phyloP scores from a whole-genome alignment of 2,113 vertebrate species.

The Megaleporinus macrocephalus region DNA sequence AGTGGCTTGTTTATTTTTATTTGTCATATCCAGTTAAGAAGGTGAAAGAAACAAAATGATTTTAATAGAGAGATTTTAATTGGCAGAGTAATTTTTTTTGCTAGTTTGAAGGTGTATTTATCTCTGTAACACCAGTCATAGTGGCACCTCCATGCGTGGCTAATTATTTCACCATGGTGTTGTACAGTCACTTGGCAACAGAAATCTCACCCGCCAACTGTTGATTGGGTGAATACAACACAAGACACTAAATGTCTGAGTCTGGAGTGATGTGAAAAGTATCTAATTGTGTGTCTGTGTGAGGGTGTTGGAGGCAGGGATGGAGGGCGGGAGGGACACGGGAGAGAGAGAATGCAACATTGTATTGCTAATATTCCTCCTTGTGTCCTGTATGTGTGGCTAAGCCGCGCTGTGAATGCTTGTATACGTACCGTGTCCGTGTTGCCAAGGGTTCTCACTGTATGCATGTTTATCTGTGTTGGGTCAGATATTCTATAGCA shows the following conservation, averaged over 20 bases:
- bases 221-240: constrained; percentile 35
- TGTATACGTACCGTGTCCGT: not conserved
- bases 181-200: constrained; percentile 44
- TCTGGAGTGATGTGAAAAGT: not conserved
- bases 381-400: not conserved
- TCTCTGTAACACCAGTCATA: constrained; percentile 15
- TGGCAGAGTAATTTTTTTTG: constrained; percentile 14
- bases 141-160: constrained; percentile 22
- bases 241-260: constrained; percentile 19
- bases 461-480: not conserved
- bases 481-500: constrained; percentile 3
- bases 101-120: constrained; percentile 31
- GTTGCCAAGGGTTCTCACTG: not conserved
- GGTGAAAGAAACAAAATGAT: constrained; percentile 3
- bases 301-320: not conserved
- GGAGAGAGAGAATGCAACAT: not conserved
- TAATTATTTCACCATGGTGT: constrained; percentile 39
- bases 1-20: not conserved
- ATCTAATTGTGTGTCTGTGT: not conserved
- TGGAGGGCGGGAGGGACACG: not conserved
- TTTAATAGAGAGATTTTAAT: constrained; percentile 25
- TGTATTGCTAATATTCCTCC: not conserved
- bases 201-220: constrained; percentile 39
- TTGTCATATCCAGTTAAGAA: not conserved
- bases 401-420: not conserved